Conservation (phyloP, 2,888 invertebrate species). For the Drosophila barbarae region DNA sequence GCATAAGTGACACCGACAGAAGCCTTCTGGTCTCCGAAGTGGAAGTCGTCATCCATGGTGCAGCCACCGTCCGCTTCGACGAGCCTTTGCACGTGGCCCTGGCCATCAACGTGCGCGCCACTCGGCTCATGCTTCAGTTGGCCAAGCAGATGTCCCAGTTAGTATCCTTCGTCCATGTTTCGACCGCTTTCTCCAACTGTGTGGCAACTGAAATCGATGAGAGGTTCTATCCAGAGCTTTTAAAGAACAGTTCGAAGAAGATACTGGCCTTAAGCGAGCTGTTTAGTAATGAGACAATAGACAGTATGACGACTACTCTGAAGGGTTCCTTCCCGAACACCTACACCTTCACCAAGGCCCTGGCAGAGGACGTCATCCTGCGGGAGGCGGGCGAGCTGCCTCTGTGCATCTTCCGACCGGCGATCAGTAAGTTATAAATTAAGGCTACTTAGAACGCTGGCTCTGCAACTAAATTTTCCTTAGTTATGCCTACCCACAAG, state of each 20-base stretch:
- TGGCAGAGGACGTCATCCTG: constrained; percentile 83
- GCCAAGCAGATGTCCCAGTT: constrained; percentile 82
- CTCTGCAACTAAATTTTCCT: background rate
- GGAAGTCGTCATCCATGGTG: constrained; percentile 31
- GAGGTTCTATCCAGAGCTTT: constrained; percentile 73
- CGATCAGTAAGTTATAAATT: constrained; percentile 81
- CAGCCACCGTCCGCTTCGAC: constrained; percentile 34
- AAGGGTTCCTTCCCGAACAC: constrained; percentile 82
- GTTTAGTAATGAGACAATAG: constrained; percentile 75
- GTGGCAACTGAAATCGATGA: constrained; percentile 76
- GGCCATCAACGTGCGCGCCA: constrained; percentile 85
- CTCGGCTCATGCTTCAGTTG: constrained; percentile 83
- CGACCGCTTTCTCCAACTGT: constrained; percentile 75
- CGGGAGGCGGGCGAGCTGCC: constrained; percentile 82
- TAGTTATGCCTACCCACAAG: constrained; percentile 76
- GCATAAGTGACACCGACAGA: constrained; percentile 20
- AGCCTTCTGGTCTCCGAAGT: constrained; percentile 44
- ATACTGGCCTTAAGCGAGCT: constrained; percentile 72
- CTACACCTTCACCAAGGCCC: constrained; percentile 86
- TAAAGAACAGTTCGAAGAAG: constrained; percentile 72
- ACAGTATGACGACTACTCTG: constrained; percentile 68
- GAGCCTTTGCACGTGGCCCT: constrained; percentile 82
- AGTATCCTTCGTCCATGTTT: constrained; percentile 83
- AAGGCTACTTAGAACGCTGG: too few species aligned
- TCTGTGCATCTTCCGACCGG: constrained; percentile 84